phyloP scores from a whole-genome alignment of 2,888 invertebrate species.

The Coleophora flavipennella region DNA sequence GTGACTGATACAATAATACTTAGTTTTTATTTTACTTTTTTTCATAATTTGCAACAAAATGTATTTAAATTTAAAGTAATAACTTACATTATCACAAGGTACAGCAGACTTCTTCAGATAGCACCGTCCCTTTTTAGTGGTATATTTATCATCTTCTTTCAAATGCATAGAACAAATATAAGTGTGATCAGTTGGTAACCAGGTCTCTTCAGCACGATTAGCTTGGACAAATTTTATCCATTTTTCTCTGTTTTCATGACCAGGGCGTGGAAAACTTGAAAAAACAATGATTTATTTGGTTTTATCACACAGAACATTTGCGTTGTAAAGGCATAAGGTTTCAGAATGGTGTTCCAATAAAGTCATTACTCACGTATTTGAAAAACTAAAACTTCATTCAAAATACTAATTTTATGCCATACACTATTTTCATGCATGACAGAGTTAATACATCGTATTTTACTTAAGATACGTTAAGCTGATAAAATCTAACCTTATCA shows the following conservation, averaged over 20 bases:
- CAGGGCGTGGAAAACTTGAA: slow-evolving; percentile 13
- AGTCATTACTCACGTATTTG: no score
- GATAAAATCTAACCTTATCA: no score
- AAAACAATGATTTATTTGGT: neutral
- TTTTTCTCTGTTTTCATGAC: slow-evolving; percentile 13
- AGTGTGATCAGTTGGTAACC: slow-evolving; percentile 16
- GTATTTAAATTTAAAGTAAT: neutral
- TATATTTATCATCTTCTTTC: slow-evolving; percentile 9
- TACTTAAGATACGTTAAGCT: no score
- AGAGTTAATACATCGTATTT: no score
- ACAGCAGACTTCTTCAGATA: slow-evolving; percentile 4
- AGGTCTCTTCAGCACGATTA: slow-evolving; percentile 18
- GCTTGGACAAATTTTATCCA: slow-evolving; percentile 22
- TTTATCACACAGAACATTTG: no score
- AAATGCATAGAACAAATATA: slow-evolving; percentile 20
- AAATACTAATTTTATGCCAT: no score
- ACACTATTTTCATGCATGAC: no score
- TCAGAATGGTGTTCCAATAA: no score
- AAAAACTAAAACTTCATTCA: no score
- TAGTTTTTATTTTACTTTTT: no score
- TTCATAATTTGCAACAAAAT: neutral
- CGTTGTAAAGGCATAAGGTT: no score
- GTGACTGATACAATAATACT: no score
- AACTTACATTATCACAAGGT: slow-evolving; percentile 1
- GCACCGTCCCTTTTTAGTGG: slow-evolving; percentile 7